A percentile compares a stretch with the other conserved stretches of the same genome.
Evolutionary conservation across 2,797 vertebrate species (phyloP).

Genomic region (Cyprinodon diabolis): DNA sequence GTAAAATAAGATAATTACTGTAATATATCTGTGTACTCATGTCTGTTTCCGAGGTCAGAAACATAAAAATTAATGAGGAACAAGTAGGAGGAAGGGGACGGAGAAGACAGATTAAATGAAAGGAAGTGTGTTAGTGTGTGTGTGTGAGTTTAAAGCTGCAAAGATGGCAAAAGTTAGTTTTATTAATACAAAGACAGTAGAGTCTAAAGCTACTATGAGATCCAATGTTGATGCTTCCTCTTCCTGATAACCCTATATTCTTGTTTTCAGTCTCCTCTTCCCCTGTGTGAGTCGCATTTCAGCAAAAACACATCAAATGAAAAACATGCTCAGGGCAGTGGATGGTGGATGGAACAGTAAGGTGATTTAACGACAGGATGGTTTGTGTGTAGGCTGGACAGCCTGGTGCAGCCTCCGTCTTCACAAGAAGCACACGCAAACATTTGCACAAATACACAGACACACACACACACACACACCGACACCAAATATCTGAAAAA

Average conservation of each 20-base stretch:
- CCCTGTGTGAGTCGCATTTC: slow-evolving; percentile 62
- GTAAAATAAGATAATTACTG: slow-evolving; percentile 87
- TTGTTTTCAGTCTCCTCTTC: slow-evolving; percentile 62
- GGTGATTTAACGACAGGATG: slow-evolving; percentile 77
- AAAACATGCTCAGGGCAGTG: slow-evolving; percentile 73
- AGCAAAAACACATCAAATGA: slow-evolving; percentile 71
- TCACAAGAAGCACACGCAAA: slow-evolving; percentile 66
- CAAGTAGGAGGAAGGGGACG: slow-evolving; percentile 67
- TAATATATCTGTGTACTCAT: slow-evolving; percentile 86
- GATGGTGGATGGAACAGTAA: slow-evolving; percentile 76
- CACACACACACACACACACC: slow-evolving; percentile 9
- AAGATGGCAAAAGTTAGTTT: slow-evolving; percentile 63
- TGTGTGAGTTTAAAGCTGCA: slow-evolving; percentile 38
- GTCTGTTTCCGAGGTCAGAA: slow-evolving; percentile 76
- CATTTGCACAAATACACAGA: slow-evolving; percentile 45
- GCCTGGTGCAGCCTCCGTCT: slow-evolving; percentile 80
- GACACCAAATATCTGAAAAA: slow-evolving; percentile 72
- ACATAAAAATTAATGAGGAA: slow-evolving; percentile 85
- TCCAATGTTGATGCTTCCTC: slow-evolving; percentile 51
- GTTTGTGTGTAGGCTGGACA: slow-evolving; percentile 80
- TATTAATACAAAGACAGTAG: slow-evolving; percentile 49
- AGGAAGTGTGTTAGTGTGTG: slow-evolving; percentile 17
- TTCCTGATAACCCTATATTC: slow-evolving; percentile 54
- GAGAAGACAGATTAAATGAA: slow-evolving; percentile 64
- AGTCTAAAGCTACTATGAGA: slow-evolving; percentile 67